Evolutionary conservation across 2,797 vertebrate genomes (phyloP).

Genomic region (Cygnus olor): DNA sequence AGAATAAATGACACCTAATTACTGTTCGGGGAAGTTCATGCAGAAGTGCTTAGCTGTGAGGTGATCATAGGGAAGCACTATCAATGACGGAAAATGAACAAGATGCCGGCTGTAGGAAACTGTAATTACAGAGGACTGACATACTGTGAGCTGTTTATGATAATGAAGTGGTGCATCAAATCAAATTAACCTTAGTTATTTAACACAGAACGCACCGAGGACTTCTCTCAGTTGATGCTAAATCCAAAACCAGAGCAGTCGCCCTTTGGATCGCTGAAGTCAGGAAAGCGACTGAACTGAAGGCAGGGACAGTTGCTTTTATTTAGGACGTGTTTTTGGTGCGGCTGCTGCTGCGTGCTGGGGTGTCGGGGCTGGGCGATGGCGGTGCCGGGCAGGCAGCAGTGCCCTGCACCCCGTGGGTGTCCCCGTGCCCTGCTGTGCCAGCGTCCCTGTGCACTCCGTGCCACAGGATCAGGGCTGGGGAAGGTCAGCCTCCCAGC

Average conservation of each 20-base stretch:
- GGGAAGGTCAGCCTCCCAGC: neutral
- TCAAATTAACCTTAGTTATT: conserved; percentile 75
- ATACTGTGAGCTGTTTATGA: conserved; percentile 72
- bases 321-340: accelerated
- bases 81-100: neutral
- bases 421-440: neutral
- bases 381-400: neutral
- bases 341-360: neutral
- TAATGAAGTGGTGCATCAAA: conserved; percentile 76
- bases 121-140: conserved; percentile 70
- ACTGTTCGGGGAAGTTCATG: conserved; percentile 3
- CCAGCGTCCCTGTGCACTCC: neutral
- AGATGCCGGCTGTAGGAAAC: conserved; percentile 41
- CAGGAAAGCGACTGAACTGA: neutral
- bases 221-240: conserved; percentile 23
- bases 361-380: neutral
- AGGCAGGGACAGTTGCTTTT: neutral
- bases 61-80: conserved; percentile 34
- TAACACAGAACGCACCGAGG: conserved; percentile 49
- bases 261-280: neutral
- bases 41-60: conserved; percentile 16
- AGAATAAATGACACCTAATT: conserved; percentile 35
- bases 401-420: neutral
- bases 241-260: neutral
- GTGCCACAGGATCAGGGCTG: neutral